phyloP scores from a whole-genome alignment of 2,888 invertebrate genomes.

The Ischnus inquisitorius region DNA sequence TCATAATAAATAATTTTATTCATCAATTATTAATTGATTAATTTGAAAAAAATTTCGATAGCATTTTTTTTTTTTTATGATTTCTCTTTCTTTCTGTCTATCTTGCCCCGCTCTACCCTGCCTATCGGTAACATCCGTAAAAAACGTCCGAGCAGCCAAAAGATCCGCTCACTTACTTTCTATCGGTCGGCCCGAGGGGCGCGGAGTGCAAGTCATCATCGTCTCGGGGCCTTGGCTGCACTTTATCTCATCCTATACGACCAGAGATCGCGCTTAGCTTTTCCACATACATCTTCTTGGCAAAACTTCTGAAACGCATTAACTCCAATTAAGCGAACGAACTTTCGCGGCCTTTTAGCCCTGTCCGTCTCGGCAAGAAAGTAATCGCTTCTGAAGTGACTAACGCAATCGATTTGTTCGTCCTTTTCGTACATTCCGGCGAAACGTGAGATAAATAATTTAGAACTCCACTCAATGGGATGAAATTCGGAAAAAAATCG shows the following conservation, averaged over 20 bases:
- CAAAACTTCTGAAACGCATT: constrained; percentile 66
- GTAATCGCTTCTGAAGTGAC: background rate
- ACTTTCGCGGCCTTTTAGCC: constrained; percentile 71
- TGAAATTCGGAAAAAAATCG: too few species aligned
- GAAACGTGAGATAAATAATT: too few species aligned
- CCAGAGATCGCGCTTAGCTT: background rate
- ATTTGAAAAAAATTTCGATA: too few species aligned
- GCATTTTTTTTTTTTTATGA: too few species aligned
- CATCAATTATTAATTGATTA: too few species aligned
- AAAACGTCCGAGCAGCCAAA: constrained; percentile 8
- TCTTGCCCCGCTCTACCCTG: background rate
- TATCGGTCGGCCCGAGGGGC: constrained; percentile 26
- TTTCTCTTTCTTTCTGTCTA: too few species aligned
- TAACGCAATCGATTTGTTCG: background rate
- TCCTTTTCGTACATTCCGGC: too few species aligned
- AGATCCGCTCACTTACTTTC: constrained; percentile 40
- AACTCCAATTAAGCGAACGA: constrained; percentile 70
- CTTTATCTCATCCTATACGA: constrained; percentile 35
- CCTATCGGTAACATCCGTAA: background rate
- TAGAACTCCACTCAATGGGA: too few species aligned
- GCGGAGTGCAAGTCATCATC: constrained; percentile 21
- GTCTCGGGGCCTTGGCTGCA: background rate
- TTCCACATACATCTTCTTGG: constrained; percentile 5
- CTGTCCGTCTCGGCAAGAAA: background rate
- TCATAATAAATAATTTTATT: too few species aligned